Conservation (phyloP, 2,888 invertebrate genomes). For the Antheraea assamensis region DNA sequence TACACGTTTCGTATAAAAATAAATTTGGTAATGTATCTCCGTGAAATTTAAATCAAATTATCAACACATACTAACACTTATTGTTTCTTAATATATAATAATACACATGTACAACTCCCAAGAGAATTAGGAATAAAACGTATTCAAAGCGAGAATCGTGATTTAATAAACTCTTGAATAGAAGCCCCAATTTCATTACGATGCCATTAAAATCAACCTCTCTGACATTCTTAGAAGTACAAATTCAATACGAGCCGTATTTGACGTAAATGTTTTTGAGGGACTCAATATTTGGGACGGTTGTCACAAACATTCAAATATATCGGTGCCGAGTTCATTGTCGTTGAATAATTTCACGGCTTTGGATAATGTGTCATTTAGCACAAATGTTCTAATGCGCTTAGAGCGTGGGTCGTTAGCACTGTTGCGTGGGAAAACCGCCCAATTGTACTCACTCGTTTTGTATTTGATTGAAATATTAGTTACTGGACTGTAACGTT, state of each 20-base stretch:
- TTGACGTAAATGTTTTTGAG: not conserved
- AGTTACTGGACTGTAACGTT: conserved; percentile 14
- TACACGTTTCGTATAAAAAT: not conserved
- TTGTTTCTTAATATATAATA: not conserved
- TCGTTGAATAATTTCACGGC: conserved; percentile 38
- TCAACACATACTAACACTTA: not conserved
- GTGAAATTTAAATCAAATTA: not conserved
- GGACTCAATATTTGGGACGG: not conserved
- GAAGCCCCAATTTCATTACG: not conserved
- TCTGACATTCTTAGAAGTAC: not conserved
- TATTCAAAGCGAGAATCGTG: not conserved
- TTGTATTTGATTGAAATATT: conserved; percentile 19
- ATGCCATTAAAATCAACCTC: not conserved
- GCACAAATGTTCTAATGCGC: conserved; percentile 49
- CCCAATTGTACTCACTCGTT: conserved; percentile 44
- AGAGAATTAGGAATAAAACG: not conserved
- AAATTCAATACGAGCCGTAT: not conserved
- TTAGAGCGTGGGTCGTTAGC: conserved; percentile 54
- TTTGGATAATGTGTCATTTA: conserved; percentile 50
- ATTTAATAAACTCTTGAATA: not conserved
- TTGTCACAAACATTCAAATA: not conserved
- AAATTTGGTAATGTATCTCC: not conserved
- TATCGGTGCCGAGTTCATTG: conserved; percentile 28
- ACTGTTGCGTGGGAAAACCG: conserved; percentile 68
- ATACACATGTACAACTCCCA: not conserved